Percentiles rank a stretch among this genome's conserved stretches.
These are phyloP conservation scores for Noctilio leporinus DNA, from an alignment of 2,113 vertebrate genomes.

Conservation along the genomic window DNA sequence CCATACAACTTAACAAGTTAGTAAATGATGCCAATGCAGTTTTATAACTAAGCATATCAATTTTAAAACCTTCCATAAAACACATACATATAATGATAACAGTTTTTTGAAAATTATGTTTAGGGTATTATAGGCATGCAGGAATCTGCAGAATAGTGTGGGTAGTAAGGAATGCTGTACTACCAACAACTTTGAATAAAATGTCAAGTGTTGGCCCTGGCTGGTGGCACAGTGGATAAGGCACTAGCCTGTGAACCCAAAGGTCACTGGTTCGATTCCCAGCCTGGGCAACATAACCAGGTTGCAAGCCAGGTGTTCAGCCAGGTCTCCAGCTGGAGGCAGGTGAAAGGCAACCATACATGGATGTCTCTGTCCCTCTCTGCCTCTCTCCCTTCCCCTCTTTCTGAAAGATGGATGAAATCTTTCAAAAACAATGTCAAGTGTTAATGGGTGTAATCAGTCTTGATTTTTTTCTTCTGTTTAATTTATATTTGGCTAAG, in stretches of 20 bases:
- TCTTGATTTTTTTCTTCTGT: slow-evolving; percentile 7
- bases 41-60: neutral
- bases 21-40: neutral
- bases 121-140: neutral
- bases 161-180: neutral
- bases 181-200: slow-evolving; percentile 27
- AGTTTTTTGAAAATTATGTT: neutral
- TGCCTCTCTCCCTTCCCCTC: too few relatives aligned
- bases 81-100: neutral
- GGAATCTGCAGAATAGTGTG: neutral
- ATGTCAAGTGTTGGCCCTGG: slow-evolving; percentile 41
- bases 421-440: too few relatives aligned
- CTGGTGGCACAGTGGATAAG: too few relatives aligned
- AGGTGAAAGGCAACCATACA: too few relatives aligned
- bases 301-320: too few relatives aligned
- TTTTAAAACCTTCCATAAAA: neutral
- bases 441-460: slow-evolving; percentile 30
- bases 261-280: too few relatives aligned
- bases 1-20: neutral
- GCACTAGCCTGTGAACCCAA: too few relatives aligned
- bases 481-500: slow-evolving; percentile 24
- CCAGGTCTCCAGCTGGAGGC: too few relatives aligned
- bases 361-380: too few relatives aligned
- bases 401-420: too few relatives aligned
- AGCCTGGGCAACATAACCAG: too few relatives aligned